Percentiles rank a stretch among this genome's conserved stretches.
Evolutionary conservation across 2,888 invertebrate genomes (phyloP).

Genomic region (Epirrhoe alternata): DNA sequence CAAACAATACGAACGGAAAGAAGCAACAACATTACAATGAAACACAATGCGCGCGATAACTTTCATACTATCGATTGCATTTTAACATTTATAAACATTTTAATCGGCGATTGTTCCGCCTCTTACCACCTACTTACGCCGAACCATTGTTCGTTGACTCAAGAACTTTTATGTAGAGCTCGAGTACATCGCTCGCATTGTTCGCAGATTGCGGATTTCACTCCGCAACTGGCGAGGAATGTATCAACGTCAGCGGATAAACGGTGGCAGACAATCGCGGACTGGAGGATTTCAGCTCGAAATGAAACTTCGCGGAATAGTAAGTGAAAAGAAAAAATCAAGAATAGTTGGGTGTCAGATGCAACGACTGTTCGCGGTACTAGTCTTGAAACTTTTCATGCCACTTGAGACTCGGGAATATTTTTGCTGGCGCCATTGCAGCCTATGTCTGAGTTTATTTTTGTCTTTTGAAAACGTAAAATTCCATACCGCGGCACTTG

Average conservation of each 20-base stretch:
- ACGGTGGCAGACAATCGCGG: constrained; percentile 58
- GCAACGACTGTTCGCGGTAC: constrained; percentile 73
- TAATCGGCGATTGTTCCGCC: constrained; percentile 78
- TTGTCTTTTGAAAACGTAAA: constrained; percentile 5
- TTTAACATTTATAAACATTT: constrained; percentile 82
- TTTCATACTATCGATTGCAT: constrained; percentile 64
- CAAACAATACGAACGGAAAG: constrained; percentile 47
- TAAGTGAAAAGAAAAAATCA: constrained; percentile 69
- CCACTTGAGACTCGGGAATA: constrained; percentile 48
- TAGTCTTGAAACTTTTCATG: constrained; percentile 67
- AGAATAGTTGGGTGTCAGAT: constrained; percentile 78
- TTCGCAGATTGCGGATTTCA: constrained; percentile 57
- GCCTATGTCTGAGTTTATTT: constrained; percentile 16
- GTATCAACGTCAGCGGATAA: constrained; percentile 66
- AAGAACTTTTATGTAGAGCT: constrained; percentile 55
- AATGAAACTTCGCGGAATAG: constrained; percentile 74
- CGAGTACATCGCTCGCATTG: constrained; percentile 63
- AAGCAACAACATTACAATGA: constrained; percentile 44
- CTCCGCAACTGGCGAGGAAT: constrained; percentile 58
- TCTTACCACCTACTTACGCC: constrained; percentile 67
- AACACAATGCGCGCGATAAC: constrained; percentile 59
- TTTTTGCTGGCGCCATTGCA: constrained; percentile 43
- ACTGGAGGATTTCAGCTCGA: constrained; percentile 60
- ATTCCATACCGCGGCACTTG: background rate
- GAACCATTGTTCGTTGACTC: constrained; percentile 67